Evolutionary conservation across 2,113 vertebrate genomes (phyloP), one percentile per base, ranked within the genome.

Genomic region (Ploceus nigricollis): DNA sequence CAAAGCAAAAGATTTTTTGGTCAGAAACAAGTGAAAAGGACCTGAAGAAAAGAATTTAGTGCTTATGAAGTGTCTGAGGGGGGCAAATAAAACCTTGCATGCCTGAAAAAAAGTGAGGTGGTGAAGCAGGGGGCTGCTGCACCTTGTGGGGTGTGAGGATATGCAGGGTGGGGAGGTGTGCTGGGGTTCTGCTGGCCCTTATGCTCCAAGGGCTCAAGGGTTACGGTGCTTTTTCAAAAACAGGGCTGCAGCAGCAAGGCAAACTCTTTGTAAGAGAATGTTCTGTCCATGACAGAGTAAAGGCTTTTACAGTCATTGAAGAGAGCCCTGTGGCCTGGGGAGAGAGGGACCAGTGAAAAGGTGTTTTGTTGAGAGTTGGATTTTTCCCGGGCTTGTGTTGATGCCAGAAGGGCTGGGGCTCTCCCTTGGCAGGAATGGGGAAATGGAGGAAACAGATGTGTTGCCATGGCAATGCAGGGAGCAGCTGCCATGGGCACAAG

Each of bases 401-500:
- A 80, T 0, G 2, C 69, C 2, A 3, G 40, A 8, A 4, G 81
- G 65, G 73, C 72, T 66, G 65, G 42, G 63, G 51, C 65, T 81
- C 51, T 78, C 60, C 44, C 78, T 82, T 82, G 65, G 81, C 88
- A 93, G 82, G 63, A 92, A 51, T 5, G 2, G 53, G 65, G 75
- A 85, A 93, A 77, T 79, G 53, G 85, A 92, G 86, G 94, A 90
- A 92, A 70, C 82, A 94, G 94, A 48, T 66, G 87, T 71, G 90
- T 95, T 95, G 65, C 78, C 56, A 60, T 75, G 65, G 89, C 77
- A 48, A 80, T 35, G 54, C 54, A 28, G 78, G 61, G 71, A 90
- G 88, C 75, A 35, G 68, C 60, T 4, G 4, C 65, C 45, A 11
- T 23, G 14, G 1, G 35, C 92, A 80, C 78, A 82, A 50, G 31